Base-by-base conservation (phyloP, 2,888 invertebrate genomes). In the Drosophila recens region DNA sequence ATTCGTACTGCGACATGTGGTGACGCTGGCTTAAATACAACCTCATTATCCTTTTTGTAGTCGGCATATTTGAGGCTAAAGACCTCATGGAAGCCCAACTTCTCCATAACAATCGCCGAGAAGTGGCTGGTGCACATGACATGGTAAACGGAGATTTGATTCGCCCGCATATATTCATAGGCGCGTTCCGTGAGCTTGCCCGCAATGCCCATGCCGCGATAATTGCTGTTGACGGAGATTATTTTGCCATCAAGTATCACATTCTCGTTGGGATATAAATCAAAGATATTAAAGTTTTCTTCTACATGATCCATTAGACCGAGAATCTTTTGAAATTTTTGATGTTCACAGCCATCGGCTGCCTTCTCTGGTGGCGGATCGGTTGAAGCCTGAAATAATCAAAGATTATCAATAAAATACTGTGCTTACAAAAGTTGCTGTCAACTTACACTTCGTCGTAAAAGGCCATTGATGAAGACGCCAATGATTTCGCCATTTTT, bases 51-150 rank as follows among this genome's bases (percentile, higher is more conserved):
- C 58, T 94, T 93, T 63, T 90, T 89, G 82, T 96, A 95, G 56
- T 96, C 95, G 0, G 92, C 92, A 89, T 96, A 97, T 4, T 94
- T 93, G 15, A 95, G 92, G 42, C 93, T 93, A 91, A 95, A 96
- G 56, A 95, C 94, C 88, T 94, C 94, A 40, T 95, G 94, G 92
- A 96, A 97, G 45, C 96, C 96, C 27, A 95, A 92, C 80, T 95
- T 94, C 72, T 95, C 95, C 56, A 96, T 95, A 0, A 96, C 95
- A 90, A 94, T 94, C 0, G 96, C 96, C 1, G 97, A 96, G 91
- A 94, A 97, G 67, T 95, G 94, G 85, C 97, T 97, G 5, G 96
- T 95, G 68, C 97, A 96, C 79, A 97, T 95, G 45, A 95, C 94
- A 30, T 96, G 94, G 67, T 96, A 94, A 8, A 96, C 92, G n/a